phyloP scores from a whole-genome alignment of 2,797 vertebrate genomes.

The Muraenolepis orangiensis region DNA sequence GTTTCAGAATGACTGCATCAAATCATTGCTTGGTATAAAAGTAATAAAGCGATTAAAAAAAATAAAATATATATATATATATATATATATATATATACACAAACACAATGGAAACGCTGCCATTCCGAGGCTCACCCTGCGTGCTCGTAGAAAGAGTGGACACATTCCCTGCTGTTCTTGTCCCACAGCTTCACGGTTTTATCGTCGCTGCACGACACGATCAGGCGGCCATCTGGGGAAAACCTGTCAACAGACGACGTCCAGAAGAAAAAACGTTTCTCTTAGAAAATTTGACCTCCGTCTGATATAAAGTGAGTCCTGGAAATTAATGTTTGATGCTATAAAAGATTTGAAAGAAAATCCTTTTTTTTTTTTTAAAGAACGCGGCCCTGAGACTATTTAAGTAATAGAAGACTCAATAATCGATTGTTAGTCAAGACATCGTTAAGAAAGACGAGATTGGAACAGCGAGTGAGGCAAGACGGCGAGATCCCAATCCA shows the following conservation, averaged over 20 bases:
- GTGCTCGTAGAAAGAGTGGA: conserved; percentile 92
- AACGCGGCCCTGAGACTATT: background rate
- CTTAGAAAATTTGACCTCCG: background rate
- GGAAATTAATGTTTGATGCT: background rate
- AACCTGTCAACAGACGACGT: conserved; percentile 73
- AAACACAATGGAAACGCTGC: too few species aligned
- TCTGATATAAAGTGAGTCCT: background rate
- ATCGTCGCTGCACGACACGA: conserved; percentile 92
- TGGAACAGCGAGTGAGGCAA: too few species aligned
- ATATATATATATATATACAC: background rate
- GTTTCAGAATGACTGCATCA: background rate
- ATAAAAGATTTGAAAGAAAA: background rate
- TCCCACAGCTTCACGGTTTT: conserved; percentile 96
- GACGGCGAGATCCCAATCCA: too few species aligned
- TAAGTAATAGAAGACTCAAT: background rate
- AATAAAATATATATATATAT: background rate
- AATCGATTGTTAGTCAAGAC: background rate
- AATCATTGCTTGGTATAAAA: background rate
- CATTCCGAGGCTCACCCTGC: conserved; percentile 76
- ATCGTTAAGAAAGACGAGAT: background rate
- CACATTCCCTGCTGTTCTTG: conserved; percentile 89
- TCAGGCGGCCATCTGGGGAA: conserved; percentile 90
- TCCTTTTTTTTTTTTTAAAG: too few species aligned
- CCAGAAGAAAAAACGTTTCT: background rate
- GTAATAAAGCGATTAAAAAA: background rate